These are phyloP conservation scores for Laticauda colubrina DNA, from an alignment of 2,113 vertebrate species.

Conservation along the genomic window DNA sequence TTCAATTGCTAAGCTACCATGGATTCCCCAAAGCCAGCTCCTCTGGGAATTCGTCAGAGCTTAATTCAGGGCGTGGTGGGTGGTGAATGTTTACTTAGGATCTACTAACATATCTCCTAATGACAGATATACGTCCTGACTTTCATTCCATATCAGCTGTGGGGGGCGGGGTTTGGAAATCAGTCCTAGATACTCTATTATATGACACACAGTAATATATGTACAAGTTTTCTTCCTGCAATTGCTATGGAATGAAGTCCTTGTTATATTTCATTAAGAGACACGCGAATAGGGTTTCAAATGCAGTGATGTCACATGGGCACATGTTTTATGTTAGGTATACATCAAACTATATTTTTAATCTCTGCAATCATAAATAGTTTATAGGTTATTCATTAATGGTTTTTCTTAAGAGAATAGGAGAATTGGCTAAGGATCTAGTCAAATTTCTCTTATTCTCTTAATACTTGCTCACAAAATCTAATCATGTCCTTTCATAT, in stretches of 20 bases:
- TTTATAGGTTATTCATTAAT: background rate
- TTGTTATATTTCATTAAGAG: background rate
- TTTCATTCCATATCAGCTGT: background rate
- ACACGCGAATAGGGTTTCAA: background rate
- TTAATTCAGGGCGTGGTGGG: slow-evolving; percentile 3
- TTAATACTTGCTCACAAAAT: background rate
- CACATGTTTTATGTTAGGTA: background rate
- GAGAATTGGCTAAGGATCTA: background rate
- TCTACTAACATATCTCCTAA: background rate
- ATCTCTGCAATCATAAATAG: background rate
- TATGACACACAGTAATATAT: background rate
- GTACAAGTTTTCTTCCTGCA: background rate
- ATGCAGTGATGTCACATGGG: background rate
- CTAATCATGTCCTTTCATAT: background rate
- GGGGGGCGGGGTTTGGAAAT: background rate
- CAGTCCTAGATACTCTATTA: background rate
- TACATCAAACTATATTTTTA: background rate
- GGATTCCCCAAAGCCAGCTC: background rate
- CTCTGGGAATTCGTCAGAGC: background rate
- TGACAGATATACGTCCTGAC: background rate
- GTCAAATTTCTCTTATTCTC: background rate
- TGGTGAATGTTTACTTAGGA: background rate
- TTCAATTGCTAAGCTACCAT: background rate
- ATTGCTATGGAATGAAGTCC: background rate
- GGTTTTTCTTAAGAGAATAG: background rate